Conservation (phyloP, 1,140 invertebrate genomes). For the Drosophila funebris region DNA sequence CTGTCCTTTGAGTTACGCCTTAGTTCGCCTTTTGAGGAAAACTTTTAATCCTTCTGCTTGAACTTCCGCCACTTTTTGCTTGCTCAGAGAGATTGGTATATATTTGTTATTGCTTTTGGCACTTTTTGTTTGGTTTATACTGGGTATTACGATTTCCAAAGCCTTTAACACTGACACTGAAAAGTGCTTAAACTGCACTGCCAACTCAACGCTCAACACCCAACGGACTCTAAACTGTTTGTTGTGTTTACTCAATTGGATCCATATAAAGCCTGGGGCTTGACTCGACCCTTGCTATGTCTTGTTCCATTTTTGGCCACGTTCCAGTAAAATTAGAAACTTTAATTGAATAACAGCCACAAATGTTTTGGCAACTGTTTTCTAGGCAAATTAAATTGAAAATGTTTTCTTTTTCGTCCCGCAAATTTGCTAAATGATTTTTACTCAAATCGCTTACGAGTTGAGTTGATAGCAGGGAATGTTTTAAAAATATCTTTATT, state of each 20-base stretch:
- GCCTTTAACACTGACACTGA: slow-evolving; percentile 60
- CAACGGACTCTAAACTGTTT: slow-evolving; percentile 47
- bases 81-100: background rate
- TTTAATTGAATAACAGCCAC: slow-evolving; percentile 37
- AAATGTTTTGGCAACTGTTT: slow-evolving; percentile 20
- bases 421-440: slow-evolving; percentile 18
- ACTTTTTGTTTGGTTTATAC: slow-evolving; percentile 5
- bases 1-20: slow-evolving; percentile 51
- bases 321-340: slow-evolving; percentile 19
- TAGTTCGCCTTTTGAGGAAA: slow-evolving; percentile 56
- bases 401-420: slow-evolving; percentile 15
- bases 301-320: slow-evolving; percentile 1
- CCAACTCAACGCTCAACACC: too few species aligned
- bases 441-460: slow-evolving; percentile 34
- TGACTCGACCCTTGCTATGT: background rate
- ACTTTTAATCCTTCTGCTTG: slow-evolving; percentile 71
- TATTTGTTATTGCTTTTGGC: slow-evolving; percentile 3
- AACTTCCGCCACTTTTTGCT: slow-evolving; percentile 51
- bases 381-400: slow-evolving; percentile 27
- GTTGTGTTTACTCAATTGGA: slow-evolving; percentile 54
- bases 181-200: slow-evolving; percentile 54
- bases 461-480: background rate
- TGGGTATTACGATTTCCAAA: slow-evolving; percentile 14
- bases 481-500: background rate
- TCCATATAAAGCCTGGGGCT: background rate